Base-by-base conservation (phyloP, 2,797 vertebrate species). In the Agapornis canus region DNA sequence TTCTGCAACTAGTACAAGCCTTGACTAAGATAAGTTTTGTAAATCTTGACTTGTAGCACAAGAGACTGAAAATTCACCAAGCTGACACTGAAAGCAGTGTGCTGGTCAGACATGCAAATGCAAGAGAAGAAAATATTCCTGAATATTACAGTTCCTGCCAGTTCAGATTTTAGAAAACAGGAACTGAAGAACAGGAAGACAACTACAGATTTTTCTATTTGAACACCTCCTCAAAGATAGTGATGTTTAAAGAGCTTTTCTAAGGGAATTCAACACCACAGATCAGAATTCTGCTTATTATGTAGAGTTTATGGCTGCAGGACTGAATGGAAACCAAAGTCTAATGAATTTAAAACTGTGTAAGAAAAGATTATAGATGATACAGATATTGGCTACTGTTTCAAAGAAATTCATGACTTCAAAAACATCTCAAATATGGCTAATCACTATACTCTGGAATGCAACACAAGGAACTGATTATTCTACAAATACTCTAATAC, bases 251-350 rank as follows among this genome's bases (percentile, higher is more conserved):
- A 64, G 20, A 82, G 69, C 31, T 66, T 37, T 51, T n/a, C 48
- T 32, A 70, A 37, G 19, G 6, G 25, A 85, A 82, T 51, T 65
- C 42, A 69, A 48, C 6, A 66, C 11, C 25, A 56, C 18, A 72
- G 32, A 85, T 77, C 61, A 70, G 27, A 94, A 71, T 16, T 71
- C 3, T 0, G 19, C 14, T 76, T 56, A 20, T 52, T 78, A 76
- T 0, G 0, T 6, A 27, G 32, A 91, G 71, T 17, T 85, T 35
- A 63, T 0, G 0, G 52, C 31, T 83, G 31, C 11, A 90, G 63
- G 9, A 72, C 10, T 37, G 29, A 90, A 57, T 14, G 23, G 26
- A 90, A 91, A 88, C 23, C 66, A 25, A 56, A 80, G 49, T n/a
- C 54, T 57, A 22, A 80, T 1, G 1, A 64, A 78, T 29, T 86